phyloP scores from a whole-genome alignment of 2,113 vertebrate genomes.

The Atlantisia rogersi region DNA sequence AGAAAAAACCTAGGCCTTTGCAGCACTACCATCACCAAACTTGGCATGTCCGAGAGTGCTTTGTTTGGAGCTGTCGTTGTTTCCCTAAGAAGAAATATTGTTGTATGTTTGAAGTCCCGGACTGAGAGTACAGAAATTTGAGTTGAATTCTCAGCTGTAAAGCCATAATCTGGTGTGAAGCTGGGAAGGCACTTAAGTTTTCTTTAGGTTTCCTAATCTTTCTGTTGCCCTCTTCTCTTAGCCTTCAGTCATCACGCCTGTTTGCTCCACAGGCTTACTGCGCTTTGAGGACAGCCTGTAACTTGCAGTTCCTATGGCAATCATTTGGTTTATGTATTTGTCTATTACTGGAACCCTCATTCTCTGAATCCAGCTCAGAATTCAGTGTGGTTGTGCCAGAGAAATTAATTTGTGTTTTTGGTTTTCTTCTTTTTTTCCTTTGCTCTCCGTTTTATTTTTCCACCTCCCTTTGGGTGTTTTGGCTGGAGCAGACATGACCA shows the following conservation, averaged over 20 bases:
- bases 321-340: neutral
- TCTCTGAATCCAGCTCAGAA: neutral
- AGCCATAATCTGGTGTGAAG: neutral
- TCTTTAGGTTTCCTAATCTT: neutral
- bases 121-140: neutral
- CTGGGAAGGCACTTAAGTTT: neutral
- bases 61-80: neutral
- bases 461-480: neutral
- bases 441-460: neutral
- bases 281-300: neutral
- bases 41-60: neutral
- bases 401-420: neutral
- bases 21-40: neutral
- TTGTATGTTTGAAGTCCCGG: neutral
- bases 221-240: neutral
- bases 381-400: neutral
- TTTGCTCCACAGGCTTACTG: neutral
- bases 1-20: neutral
- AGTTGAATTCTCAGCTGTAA: neutral
- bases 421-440: neutral
- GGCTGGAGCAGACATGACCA: neutral
- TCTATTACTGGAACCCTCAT: neutral
- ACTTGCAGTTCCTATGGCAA: neutral
- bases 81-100: neutral
- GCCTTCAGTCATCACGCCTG: rapidly evolving